Evolutionary conservation across 2,888 invertebrate species (phyloP), one percentile per base, ranked within the genome.

Genomic region (Leptinotarsa rubiginosa): DNA sequence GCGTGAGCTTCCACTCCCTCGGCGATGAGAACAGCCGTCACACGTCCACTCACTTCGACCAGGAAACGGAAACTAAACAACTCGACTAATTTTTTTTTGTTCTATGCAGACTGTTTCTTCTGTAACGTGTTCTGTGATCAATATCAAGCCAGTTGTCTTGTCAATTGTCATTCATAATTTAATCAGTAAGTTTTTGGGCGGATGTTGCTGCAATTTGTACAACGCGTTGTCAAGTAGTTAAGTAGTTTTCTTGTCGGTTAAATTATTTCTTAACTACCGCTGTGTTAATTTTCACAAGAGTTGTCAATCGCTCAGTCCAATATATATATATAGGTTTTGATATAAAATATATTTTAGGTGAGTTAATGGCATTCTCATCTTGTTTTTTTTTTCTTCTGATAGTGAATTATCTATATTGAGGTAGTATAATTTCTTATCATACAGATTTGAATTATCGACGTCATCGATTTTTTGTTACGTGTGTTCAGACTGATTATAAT

Each of bases 301-400:
- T 50, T 50, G 1, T 50, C 50, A 50, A 13, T 5, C 20, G 13
- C 13, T 22, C 0, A 12, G 4, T 13, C 5, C 20, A 20, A 56
- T 13, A 15, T 15, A 56, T 13, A 4, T 56, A 56, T 12, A 41
- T 2, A 20, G 22, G 12, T 56, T 13, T 12, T 56, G 56, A 22
- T 12, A 15, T 56, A 22, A 52, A 20, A 20, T 56, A 20, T 4
- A 56, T 22, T 22, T 22, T 13, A 56, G 56, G 56, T 56, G 22
- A 56, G 56, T 56, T 56, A 1, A 22, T 56, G 20, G 22, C 13
- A 56, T 22, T 13, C 56, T 13, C 15, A 20, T 56, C 22, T 56
- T 4, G 18, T 7, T 20, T 56, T 22, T 56, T 56, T 56, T 56
- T 56, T 56, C 22, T 56, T 22, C 56, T 56, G 56, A 56, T 56